Base-by-base conservation (phyloP, 2,797 vertebrate species). In the Pseudocheirus occidentalis region DNA sequence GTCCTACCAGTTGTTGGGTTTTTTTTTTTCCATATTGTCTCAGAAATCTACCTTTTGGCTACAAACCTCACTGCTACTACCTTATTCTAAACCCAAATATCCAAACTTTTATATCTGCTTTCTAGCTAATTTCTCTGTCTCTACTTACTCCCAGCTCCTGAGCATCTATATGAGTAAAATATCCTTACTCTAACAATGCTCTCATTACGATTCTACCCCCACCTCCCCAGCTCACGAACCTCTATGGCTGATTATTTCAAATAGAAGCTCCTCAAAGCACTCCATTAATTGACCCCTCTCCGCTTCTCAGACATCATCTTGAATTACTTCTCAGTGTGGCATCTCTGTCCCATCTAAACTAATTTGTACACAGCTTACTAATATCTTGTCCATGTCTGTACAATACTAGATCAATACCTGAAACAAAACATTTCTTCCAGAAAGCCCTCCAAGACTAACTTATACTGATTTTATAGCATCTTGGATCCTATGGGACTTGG, bases 331-430 rank as follows among this genome's bases (percentile, higher is more conserved):
- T 92, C 59, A 73, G 13, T 34, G 34, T 55, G 62, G 58, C 52
- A 54, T 9, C 40, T 93, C 50, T 28, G 16, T 62, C 2, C 40
- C 55, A 24, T 16, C 14, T 50, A 27, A 14, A 29, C 0, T 2
- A 14, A 58, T 91, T 66, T 58, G 54, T 91, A 56, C 90, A 53
- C 27, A 54, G 40, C 62, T 95, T 87, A 34, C 92, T 90, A 90
- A 89, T 87, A 50, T 87, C 21, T 11, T 81, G 40, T 3, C 40
- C 2, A 27, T 87, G 73, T 4, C 73, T 87, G 0, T 87, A 50
- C 3, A 87, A 46, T 81, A 27, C 2, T 27, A 50, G 73, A 87
- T 91, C 54, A 59, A 92, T 57, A 59, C n/a, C 29, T 81, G 46
- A 62, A 34, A 66, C 10, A 24, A 5, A 90, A 52, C 55, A 29